Evolutionary conservation across 2,888 invertebrate species (phyloP), one percentile per base, ranked within the genome.

Genomic region (Alviniconcha strummeri): DNA sequence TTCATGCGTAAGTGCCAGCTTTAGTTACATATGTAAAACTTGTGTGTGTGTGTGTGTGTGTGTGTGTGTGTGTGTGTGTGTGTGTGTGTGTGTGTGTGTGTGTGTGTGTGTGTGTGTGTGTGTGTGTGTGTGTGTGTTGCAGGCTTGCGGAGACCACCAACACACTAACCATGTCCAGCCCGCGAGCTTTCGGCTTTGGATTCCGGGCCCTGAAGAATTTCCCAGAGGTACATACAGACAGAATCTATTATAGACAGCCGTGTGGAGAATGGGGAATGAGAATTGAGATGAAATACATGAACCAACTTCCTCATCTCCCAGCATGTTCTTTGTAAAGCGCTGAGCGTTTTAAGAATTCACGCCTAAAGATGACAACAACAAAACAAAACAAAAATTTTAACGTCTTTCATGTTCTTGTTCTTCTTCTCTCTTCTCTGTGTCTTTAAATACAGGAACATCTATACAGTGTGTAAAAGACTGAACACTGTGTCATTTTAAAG

Each of bases 191-290:
- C 78, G 85, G 85, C 0, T 85, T 85, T 67, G 85, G 85, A 8
- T 15, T 85, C 19, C 71, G 84, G 19, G 85, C 85, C 64, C 84
- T 85, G 71, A 85, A 84, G 67, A 85, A 80, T 54, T 85, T 82
- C 64, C 85, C 85, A 9, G 84, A 85, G 85, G 85, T 85, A 72
- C 19, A 72, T 13, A 72, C 72, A 72, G 36, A 72, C 72, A 72
- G 36, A 72, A 6, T 8, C 19, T 36, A 36, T 11, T 36, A 54
- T 36, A 36, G 36, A 36, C 72, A 52, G 36, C 5, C 72, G 36
- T 36, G 36, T 36, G 36, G 36, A 36, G 36, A 36, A 36, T 36
- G 1, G 36, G 36, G 36, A 36, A 36, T 36, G 36, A 36, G 36
- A 36, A 36, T 36, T 36, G 36, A 36, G 36, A 36, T 36, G 36